These are phyloP conservation scores for Echinarachnius parma DNA, from an alignment of 53 echinoderm and acorn worm species.

Conservation along the genomic window DNA sequence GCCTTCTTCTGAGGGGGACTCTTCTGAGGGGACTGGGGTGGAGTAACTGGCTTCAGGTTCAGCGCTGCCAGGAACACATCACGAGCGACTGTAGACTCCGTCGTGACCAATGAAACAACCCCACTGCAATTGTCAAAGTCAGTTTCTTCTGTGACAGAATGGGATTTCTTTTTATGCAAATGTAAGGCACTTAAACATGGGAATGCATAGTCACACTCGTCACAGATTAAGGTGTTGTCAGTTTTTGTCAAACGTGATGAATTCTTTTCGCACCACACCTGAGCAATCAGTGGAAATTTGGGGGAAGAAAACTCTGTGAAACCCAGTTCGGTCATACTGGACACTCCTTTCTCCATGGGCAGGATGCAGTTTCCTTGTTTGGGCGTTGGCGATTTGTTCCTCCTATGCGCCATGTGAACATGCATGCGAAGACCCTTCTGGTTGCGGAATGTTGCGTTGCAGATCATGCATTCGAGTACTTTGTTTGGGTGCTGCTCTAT, in stretches of 20 bases:
- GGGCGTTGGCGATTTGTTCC: constrained; percentile 2
- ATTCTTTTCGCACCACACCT: constrained; percentile 94
- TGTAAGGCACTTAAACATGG: constrained; percentile 84
- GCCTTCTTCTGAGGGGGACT: neutral
- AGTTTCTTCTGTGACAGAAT: constrained; percentile 3
- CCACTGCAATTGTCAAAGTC: neutral
- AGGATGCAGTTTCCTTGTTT: neutral
- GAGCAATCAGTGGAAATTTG: constrained; percentile 90
- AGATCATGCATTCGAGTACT: constrained; percentile 72
- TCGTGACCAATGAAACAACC: neutral
- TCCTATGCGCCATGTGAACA: constrained; percentile 90
- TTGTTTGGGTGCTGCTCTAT: constrained; percentile 87
- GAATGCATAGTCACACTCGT: constrained; percentile 75
- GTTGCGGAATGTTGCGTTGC: constrained; percentile 74
- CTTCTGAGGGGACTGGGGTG: constrained; percentile 40
- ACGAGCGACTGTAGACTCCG: constrained; percentile 34
- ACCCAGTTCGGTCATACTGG: constrained; percentile 80
- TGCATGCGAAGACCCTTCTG: constrained; percentile 94
- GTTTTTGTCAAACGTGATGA: constrained; percentile 53
- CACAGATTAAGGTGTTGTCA: constrained; percentile 51
- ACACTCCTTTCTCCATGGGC: constrained; percentile 33
- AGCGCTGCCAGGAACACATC: constrained; percentile 67
- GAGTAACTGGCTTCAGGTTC: constrained; percentile 54
- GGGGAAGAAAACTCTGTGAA: constrained; percentile 83
- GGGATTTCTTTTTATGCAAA: constrained; percentile 55